Conservation (phyloP, 2,113 vertebrate species). For the Lophotis ruficrista region DNA sequence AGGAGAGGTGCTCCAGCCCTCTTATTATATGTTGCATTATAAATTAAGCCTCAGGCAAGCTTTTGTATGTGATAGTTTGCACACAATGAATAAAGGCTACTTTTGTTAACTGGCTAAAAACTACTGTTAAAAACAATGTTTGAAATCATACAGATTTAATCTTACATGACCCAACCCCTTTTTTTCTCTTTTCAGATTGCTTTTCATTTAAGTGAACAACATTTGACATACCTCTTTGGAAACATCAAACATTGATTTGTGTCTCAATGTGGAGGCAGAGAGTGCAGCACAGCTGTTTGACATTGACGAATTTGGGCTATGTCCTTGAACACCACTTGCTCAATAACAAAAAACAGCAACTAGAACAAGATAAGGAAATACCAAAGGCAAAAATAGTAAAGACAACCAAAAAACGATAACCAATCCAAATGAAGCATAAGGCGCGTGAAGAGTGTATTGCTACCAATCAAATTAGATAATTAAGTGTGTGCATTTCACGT, state of each 20-base stretch:
- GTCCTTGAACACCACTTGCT: no score
- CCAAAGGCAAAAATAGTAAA: no score
- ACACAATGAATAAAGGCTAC: neutral
- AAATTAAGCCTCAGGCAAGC: neutral
- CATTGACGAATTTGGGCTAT: no score
- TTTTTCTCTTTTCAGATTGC: neutral
- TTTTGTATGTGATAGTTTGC: neutral
- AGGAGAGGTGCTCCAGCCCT: no score
- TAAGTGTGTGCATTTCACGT: no score
- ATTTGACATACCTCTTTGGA: neutral
- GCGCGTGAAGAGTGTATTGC: no score
- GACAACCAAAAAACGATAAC: no score
- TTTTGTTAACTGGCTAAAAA: neutral
- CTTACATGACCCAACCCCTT: neutral
- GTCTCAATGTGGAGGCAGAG: neutral
- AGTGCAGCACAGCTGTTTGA: no score
- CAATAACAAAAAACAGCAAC: no score
- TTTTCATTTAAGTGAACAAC: slow-evolving; percentile 25
- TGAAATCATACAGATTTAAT: neutral
- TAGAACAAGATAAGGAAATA: no score
- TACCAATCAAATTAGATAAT: no score
- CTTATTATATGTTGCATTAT: neutral
- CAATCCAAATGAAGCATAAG: no score
- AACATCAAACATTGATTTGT: slow-evolving; percentile 30
- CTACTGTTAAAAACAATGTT: neutral